A percentile compares a stretch with the other conserved stretches of the same genome.
These are phyloP conservation scores for Pogonocichla stellata DNA, from an alignment of 2,113 vertebrate genomes.

Conservation along the genomic window DNA sequence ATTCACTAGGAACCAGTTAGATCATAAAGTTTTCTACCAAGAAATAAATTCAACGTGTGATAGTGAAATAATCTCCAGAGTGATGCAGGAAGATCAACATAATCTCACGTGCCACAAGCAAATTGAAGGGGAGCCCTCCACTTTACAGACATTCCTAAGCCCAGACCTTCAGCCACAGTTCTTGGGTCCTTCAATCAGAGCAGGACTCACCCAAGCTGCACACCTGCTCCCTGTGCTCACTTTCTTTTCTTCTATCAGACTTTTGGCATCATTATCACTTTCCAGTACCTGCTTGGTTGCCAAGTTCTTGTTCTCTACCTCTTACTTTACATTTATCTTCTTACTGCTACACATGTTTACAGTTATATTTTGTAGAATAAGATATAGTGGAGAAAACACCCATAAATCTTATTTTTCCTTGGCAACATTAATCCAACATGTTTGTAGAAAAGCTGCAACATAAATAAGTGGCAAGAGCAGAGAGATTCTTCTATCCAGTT, in stretches of 20 bases:
- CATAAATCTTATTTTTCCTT: not conserved
- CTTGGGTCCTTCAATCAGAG: not conserved
- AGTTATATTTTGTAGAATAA: not conserved
- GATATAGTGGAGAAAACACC: not conserved
- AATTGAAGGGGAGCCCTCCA: not conserved
- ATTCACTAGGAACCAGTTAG: not conserved
- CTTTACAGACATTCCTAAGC: not conserved
- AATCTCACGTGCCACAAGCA: not conserved
- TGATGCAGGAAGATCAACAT: not conserved
- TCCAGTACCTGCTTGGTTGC: not conserved
- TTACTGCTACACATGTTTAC: fast-evolving
- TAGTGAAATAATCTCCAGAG: not conserved
- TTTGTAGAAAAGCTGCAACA: not conserved
- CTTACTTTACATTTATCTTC: not conserved
- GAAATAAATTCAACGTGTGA: not conserved
- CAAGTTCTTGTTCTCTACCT: not conserved
- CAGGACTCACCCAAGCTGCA: fast-evolving
- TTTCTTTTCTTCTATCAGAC: not conserved
- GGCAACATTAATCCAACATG: not conserved
- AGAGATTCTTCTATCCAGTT: not conserved
- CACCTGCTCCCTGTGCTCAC: fast-evolving
- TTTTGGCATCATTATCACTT: not conserved
- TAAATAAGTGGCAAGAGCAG: not conserved
- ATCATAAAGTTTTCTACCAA: not conserved
- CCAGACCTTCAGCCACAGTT: not conserved